Evolutionary conservation across 2,888 invertebrate genomes (phyloP), one percentile per base, ranked within the genome.

Genomic region (Philereme transversata): DNA sequence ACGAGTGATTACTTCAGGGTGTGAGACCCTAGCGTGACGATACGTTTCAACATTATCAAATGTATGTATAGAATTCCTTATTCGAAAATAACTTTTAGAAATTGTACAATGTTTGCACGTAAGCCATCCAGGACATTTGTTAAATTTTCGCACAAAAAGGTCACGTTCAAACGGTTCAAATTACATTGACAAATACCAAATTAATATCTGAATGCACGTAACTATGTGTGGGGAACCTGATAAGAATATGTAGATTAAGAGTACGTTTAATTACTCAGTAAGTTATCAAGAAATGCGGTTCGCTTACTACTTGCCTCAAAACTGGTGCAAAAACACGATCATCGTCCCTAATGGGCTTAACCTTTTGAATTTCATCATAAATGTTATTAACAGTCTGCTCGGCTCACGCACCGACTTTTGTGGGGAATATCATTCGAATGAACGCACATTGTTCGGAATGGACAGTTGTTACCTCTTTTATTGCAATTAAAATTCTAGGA

Each of bases 351-450:
- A 88, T 87, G 73, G 79, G 75, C 68, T 81, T 88, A 83, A 88
- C 89, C 89, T 90, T 90, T 88, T 58, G 52, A 72, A 79, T 82
- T 85, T 84, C 82, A 69, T 76, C 74, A 82, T 83, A 85, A 85
- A 78, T 73, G 80, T 76, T 84, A 86, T 88, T 87, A 85, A 79
- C 81, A 75, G 76, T 67, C 74, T 66, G 72, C 69, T 69, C 76
- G 77, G 70, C 74, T 50, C 69, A 73, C 70, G 73, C 74, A 73
- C 75, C 52, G 48, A 47, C 55, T 55, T 55, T 51, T n/a, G 46
- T 47, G 8, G 7, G 33, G 11, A 55, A 51, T 55, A 56, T 57
- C 46, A 57, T 63, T 59, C 46, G 56, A 56, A 49, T 59, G 48
- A 43, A 60, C 59, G 59, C 59, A 57, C 57, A 53, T 54, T 49